Conservation (phyloP, 2,888 invertebrate genomes). For the Epistrophe grossulariae region DNA sequence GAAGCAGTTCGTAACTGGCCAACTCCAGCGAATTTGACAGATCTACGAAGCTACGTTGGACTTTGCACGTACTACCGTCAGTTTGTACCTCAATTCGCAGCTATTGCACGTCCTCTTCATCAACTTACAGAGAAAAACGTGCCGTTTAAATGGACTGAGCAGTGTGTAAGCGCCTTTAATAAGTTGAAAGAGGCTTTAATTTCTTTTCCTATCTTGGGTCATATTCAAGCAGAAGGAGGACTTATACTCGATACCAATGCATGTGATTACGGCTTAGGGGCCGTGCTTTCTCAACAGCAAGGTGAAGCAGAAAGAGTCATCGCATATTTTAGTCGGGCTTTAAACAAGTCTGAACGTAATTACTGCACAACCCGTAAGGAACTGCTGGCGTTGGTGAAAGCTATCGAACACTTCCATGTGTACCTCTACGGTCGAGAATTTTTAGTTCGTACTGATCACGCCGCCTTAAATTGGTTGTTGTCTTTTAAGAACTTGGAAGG, state of each 20-base stretch:
- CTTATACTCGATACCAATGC: constrained; percentile 34
- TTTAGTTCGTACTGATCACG: constrained; percentile 10
- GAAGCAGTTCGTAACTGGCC: no score
- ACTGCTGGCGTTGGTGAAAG: neutral
- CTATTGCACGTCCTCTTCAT: neutral
- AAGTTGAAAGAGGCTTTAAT: constrained; percentile 17
- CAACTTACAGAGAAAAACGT: neutral
- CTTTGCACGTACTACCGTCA: no score
- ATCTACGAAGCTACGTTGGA: no score
- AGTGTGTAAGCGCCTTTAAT: constrained; percentile 1
- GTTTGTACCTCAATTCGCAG: neutral
- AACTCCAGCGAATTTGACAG: no score
- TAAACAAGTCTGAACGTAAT: constrained; percentile 12
- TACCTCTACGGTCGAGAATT: constrained; percentile 28
- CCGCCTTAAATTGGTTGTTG: neutral
- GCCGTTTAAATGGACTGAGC: neutral
- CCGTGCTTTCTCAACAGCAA: no score
- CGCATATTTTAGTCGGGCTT: no score
- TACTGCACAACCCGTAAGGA: constrained; percentile 23
- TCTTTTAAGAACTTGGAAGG: constrained; percentile 31
- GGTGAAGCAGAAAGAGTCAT: no score
- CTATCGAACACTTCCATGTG: constrained; percentile 26
- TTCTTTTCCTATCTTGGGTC: constrained; percentile 19
- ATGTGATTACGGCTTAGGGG: no score
- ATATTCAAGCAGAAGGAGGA: constrained; percentile 6